phyloP scores from a whole-genome alignment of 2,113 vertebrate genomes.

The Neopipo cinnamomea region DNA sequence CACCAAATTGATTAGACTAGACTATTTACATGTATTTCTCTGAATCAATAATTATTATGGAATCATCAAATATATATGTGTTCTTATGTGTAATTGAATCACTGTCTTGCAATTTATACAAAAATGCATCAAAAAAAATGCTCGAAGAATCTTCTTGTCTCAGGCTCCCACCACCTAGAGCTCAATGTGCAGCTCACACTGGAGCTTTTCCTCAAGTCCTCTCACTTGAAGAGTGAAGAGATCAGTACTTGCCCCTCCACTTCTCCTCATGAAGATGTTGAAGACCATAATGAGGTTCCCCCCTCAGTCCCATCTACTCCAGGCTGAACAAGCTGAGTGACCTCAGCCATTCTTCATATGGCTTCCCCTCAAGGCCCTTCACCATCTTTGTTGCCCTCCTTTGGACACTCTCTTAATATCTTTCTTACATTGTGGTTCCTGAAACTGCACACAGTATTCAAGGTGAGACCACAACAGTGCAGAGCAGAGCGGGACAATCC shows the following conservation, averaged over 20 bases:
- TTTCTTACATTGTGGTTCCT: not conserved
- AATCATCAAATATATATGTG: not conserved
- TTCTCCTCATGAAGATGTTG: not conserved
- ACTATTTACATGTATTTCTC: not conserved
- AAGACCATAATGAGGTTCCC: accelerated
- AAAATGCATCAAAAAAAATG: not conserved
- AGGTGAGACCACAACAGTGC: not conserved
- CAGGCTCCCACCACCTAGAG: not conserved
- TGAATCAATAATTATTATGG: not conserved
- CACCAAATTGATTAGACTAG: not conserved
- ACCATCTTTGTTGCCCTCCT: not conserved
- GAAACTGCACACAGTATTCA: not conserved
- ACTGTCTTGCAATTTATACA: not conserved
- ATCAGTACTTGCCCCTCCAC: accelerated
- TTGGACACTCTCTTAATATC: not conserved
- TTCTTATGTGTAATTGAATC: not conserved
- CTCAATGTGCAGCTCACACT: not conserved
- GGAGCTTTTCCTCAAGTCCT: not conserved
- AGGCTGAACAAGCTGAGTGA: not conserved
- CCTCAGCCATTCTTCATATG: accelerated
- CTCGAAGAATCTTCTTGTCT: not conserved
- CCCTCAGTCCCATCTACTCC: not conserved
- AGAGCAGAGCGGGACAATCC: not conserved
- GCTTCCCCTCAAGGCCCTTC: not conserved
- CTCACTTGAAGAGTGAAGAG: not conserved